These are phyloP conservation scores for Carpatolechia fugitivella DNA, from an alignment of 2,888 invertebrate genomes.

Conservation along the genomic window DNA sequence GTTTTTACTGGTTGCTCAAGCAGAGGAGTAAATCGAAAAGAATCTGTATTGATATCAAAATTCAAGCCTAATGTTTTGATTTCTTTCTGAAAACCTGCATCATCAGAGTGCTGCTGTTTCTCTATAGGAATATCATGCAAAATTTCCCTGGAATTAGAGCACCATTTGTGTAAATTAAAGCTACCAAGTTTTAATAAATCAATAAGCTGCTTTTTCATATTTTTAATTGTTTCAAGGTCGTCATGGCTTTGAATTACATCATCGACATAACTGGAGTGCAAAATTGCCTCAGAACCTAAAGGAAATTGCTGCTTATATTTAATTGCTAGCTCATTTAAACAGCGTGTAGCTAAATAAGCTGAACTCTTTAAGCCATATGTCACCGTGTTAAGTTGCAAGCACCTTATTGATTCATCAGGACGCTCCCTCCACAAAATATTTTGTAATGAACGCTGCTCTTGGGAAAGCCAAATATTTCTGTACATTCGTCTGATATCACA, in stretches of 20 bases:
- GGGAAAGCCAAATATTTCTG: background rate
- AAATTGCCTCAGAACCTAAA: background rate
- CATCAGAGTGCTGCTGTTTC: background rate
- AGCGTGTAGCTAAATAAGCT: background rate
- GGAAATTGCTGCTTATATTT: background rate
- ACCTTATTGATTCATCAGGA: background rate
- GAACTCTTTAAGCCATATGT: background rate
- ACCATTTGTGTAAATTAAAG: slow-evolving; percentile 5
- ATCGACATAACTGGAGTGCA: background rate
- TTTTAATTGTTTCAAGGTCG: background rate
- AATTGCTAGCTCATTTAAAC: background rate
- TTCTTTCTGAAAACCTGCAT: background rate
- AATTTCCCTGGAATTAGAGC: background rate
- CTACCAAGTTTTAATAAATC: background rate
- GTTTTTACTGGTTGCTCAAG: background rate
- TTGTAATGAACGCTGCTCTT: background rate
- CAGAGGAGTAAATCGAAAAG: background rate
- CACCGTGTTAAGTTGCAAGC: background rate
- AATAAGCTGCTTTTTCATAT: background rate
- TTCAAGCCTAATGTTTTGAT: slow-evolving; percentile 1
- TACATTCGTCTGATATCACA: background rate
- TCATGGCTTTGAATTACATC: background rate
- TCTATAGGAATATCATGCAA: background rate
- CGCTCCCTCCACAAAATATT: background rate
- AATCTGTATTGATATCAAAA: background rate